A percentile compares a stretch with the other conserved stretches of the same genome.
These are phyloP conservation scores for Diphyllodes magnificus DNA, from an alignment of 2,113 vertebrate genomes.

Conservation along the genomic window DNA sequence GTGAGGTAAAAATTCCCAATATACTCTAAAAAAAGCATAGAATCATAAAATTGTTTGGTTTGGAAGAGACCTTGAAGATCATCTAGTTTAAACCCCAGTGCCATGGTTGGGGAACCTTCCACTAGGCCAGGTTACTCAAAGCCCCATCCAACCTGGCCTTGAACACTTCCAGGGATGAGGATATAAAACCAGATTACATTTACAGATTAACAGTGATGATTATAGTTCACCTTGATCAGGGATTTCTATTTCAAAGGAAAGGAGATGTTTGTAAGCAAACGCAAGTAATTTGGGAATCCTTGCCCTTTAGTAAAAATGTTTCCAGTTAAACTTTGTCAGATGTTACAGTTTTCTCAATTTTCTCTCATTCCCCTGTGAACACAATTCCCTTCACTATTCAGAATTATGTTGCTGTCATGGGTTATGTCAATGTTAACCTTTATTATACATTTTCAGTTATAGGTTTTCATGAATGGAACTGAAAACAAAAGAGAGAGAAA, in stretches of 20 bases:
- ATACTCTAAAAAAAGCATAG: not conserved
- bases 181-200: not conserved
- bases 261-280: not conserved
- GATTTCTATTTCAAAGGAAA: not conserved
- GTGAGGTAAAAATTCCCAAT: not conserved
- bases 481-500: constrained; percentile 31
- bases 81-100: not conserved
- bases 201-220: not conserved
- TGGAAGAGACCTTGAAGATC: not conserved
- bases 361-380: not conserved
- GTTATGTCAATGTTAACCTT: constrained; percentile 36
- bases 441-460: not conserved
- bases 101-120: not conserved
- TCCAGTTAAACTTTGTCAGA: not conserved
- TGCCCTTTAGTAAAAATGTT: constrained; percentile 10
- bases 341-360: not conserved
- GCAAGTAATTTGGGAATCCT: not conserved
- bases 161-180: not conserved
- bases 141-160: too few species aligned
- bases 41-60: not conserved
- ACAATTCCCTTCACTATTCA: not conserved
- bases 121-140: not conserved
- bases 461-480: not conserved
- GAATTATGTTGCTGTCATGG: not conserved
- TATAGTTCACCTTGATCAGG: not conserved